Evolutionary conservation across 2,888 invertebrate genomes (phyloP), one percentile per base, ranked within the genome.

Genomic region (Caenorhabditis uteleia): DNA sequence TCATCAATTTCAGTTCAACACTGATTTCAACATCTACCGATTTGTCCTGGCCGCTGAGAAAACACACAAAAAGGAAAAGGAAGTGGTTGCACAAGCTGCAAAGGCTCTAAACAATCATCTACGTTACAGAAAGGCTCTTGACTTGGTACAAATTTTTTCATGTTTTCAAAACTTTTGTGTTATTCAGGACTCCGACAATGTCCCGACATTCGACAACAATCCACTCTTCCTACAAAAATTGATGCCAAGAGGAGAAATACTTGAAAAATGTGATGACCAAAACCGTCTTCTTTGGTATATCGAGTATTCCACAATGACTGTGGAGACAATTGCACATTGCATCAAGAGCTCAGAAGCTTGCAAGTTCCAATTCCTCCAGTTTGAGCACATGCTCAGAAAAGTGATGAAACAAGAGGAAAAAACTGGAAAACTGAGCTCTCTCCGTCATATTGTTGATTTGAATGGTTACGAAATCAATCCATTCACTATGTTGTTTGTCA

Each of bases 21-120:
- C 78, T 14, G 82, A 83, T 42, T 83, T 83, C 77, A 83, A 83
- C 60, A 61, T 83, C 31, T 83, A 78, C 54, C 83, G 83, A 12
- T 83, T 83, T 67, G 43, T 83, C 4, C 55, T 80, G 61, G 68
- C 73, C 31, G 72, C 82, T 10, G 80, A 80, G 36, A 45, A 77
- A 20, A 34, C 46, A 18, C 60, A 73, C 56, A 74, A 75, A 43
- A 78, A 72, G 33, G 66, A 74, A 16, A 68, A 77, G 25, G 79
- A 81, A 14, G 67, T 79, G n/a, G 59, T 83, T 21, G 78, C 82
- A 31, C 38, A 54, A 23, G 81, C 82, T 3, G 72, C 75, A 1
- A 75, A 76, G 34, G 74, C 75, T 20, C 51, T 83, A 12, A 80
- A 80, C 48, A 78, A 81, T 45, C 83, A 83, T 66, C 61, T 83